Conservation (phyloP, 92 coral and sea anemone species). For the Epizoanthus fatuus region DNA sequence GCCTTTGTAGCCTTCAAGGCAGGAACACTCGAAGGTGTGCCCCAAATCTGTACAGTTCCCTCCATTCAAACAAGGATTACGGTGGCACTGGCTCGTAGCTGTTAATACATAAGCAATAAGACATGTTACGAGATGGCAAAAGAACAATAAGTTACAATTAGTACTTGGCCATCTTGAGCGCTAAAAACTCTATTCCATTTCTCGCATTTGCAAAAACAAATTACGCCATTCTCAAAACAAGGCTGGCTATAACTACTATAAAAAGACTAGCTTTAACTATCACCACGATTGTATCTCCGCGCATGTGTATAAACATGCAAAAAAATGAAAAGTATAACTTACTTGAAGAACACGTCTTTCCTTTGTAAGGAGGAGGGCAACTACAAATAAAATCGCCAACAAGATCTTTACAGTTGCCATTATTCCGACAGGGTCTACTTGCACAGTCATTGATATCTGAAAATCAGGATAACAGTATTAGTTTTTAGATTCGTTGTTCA, state of each 20-base stretch:
- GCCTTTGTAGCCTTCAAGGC: conserved; percentile 85
- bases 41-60: conserved; percentile 80
- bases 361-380: conserved; percentile 75
- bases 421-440: conserved; percentile 73
- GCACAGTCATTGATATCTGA: conserved; percentile 78
- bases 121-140: not conserved
- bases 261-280: not conserved
- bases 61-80: conserved; percentile 88
- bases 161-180: not conserved
- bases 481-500: not conserved
- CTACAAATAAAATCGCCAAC: conserved; percentile 68
- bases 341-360: conserved; percentile 85
- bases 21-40: conserved; percentile 73
- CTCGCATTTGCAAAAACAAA: not conserved
- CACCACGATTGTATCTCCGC: not conserved
- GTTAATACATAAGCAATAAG: conserved; percentile 15
- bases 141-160: not conserved
- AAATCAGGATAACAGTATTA: conserved; percentile 3
- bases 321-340: not conserved
- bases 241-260: no score
- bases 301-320: not conserved
- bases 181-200: not conserved
- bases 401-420: conserved; percentile 74
- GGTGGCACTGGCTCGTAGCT: conserved; percentile 83
- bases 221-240: no score